Base-by-base conservation (phyloP, 64 coral and sea anemone species). In the Stylophora pistillata region DNA sequence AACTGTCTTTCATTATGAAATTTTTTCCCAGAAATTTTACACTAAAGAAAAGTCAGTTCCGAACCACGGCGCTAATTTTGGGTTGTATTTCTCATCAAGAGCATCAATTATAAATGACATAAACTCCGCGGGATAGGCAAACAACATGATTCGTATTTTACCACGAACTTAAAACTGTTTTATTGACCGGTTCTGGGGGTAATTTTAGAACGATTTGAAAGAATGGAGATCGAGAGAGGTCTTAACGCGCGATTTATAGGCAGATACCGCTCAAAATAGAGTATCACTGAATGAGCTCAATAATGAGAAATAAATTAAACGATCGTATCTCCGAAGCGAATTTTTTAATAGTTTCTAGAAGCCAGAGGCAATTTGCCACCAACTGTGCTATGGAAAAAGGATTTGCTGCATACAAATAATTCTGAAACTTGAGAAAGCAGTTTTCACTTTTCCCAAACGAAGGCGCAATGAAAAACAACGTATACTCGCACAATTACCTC, bases 51-150 rank as follows among this genome's bases (percentile, higher is more conserved):
- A 21, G 61, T 53, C 32, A 70, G 62, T 84, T 69, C 69, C 69
- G 30, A 34, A 84, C 60, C 80, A 20, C 21, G 80, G 80, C n/a
- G 60, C 64, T 54, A 84, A 84, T 84, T 84, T 84, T 70, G 53
- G 62, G 61, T 41, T 84, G 80, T 84, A 84, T 84, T 84, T 84
- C 61, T 84, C 80, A 84, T 84, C 62, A 84, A 84, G 80, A 41
- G 15, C 30, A 84, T 84, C 32, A 84, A 84, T 84, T 65, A 84
- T 84, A 84, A 15, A 84, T 84, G 80, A 47, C 32, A n/a, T 27
- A 21, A 70, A 69, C 80, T 53, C 60, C 13, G 80, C 80, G 80
- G 80, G 60, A 70, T 69, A 61, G 41, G 17, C 69, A 84, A 84
- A 84, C 80, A 84, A 84, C 60, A 70, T 23, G 32, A 84, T 52